Evolutionary conservation across 2,888 invertebrate species (phyloP).

Genomic region (Nephrotoma flavescens): DNA sequence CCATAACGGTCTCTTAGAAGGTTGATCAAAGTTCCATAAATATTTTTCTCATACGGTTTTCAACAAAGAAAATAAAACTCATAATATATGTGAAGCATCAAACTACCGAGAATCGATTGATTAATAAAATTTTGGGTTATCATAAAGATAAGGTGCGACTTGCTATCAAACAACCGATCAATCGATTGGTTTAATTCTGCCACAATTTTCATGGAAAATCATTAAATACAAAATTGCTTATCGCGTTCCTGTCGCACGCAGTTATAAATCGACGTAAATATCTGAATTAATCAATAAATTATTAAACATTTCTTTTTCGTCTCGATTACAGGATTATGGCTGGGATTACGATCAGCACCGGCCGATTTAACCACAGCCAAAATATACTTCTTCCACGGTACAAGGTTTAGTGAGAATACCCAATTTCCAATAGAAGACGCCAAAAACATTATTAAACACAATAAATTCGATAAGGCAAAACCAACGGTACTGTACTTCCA

Average conservation of each 20-base stretch:
- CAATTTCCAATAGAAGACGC: background rate
- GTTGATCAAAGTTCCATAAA: background rate
- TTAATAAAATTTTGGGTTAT: background rate
- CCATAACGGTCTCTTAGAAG: background rate
- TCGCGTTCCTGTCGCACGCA: background rate
- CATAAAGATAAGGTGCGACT: background rate
- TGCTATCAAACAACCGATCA: background rate
- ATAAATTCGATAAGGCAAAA: conserved; percentile 25
- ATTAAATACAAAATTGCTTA: background rate
- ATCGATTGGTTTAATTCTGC: background rate
- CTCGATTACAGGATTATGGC: conserved; percentile 7
- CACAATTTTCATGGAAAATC: background rate
- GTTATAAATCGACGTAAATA: background rate
- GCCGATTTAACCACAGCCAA: conserved; percentile 6
- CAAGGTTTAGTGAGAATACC: background rate
- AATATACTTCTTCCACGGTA: conserved; percentile 8
- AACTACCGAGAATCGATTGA: background rate
- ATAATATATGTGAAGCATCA: background rate
- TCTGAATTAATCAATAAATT: background rate
- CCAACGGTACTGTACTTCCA: conserved; percentile 43
- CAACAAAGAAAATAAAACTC: too few species aligned
- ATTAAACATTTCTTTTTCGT: background rate
- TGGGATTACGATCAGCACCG: conserved; percentile 6
- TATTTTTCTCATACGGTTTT: too few species aligned
- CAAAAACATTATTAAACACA: background rate